These are phyloP conservation scores for Formica selysi DNA, from an alignment of 1,140 invertebrate genomes.

Conservation along the genomic window DNA sequence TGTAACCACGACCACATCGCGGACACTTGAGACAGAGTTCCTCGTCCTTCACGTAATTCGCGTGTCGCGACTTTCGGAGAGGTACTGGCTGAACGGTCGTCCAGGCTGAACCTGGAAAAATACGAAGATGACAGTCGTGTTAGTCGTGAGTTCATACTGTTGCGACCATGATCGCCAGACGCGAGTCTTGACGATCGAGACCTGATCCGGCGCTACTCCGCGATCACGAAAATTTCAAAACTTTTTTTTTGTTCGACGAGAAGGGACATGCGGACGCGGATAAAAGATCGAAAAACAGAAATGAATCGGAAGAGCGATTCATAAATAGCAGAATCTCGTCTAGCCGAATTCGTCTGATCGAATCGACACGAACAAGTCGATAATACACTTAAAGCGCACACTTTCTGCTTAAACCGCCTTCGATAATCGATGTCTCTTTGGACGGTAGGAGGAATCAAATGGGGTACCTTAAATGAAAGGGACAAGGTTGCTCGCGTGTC, in stretches of 20 bases:
- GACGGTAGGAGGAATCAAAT: not conserved
- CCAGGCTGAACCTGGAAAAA: conserved; percentile 60
- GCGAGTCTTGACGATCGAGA: conserved; percentile 49
- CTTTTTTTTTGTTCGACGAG: not conserved
- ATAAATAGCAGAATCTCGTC: not conserved
- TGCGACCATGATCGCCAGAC: conserved; percentile 38
- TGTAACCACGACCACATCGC: conserved; percentile 85
- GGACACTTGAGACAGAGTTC: conserved; percentile 79
- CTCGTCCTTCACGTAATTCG: conserved; percentile 72
- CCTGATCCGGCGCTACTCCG: conserved; percentile 4
- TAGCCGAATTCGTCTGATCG: not conserved
- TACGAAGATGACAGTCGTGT: conserved; percentile 63
- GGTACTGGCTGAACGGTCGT: not conserved
- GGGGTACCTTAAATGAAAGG: not conserved
- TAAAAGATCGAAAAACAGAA: no score
- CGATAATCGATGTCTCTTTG: not conserved
- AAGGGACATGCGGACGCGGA: not conserved
- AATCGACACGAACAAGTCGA: not conserved
- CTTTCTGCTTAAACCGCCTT: not conserved
- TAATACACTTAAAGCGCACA: conserved; percentile 3
- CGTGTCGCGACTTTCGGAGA: conserved; percentile 74
- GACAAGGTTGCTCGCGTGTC: not conserved
- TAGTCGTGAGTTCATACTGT: conserved; percentile 32
- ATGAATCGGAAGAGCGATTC: not conserved
- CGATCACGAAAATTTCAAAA: conserved; percentile 27